Percentiles rank a stretch among this genome's conserved stretches.
Conservation (phyloP, 2,113 vertebrate species). For the Salvelinus namaycush region DNA sequence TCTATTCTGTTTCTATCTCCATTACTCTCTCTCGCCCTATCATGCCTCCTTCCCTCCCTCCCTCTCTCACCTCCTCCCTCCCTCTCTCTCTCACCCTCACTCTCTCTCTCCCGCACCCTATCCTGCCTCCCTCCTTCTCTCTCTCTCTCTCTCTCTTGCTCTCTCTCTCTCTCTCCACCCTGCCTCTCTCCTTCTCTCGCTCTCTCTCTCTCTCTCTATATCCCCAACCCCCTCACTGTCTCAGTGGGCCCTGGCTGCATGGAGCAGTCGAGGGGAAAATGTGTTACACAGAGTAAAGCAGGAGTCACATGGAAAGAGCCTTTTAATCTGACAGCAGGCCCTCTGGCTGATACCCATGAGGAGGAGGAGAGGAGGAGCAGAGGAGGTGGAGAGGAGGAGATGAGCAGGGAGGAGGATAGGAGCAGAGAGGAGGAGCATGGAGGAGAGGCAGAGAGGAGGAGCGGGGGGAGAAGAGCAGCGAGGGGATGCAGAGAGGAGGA, state of each 20-base stretch:
- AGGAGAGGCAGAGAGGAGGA: no score
- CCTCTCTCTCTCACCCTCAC: no score
- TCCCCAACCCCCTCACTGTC: background rate
- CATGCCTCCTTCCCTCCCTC: no score
- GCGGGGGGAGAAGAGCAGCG: no score
- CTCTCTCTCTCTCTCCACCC: background rate
- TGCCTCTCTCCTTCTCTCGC: background rate
- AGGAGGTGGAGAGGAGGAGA: slow-evolving; percentile 24
- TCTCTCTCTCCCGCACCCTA: no score
- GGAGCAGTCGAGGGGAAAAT: slow-evolving; percentile 16
- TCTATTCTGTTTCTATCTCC: no score
- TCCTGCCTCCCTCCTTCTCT: background rate
- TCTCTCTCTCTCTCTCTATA: slow-evolving; percentile 11
- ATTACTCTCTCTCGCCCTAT: no score
- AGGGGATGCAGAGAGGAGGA: no score
- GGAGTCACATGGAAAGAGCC: slow-evolving; percentile 23
- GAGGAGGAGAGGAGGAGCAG: background rate
- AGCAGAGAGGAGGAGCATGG: background rate
- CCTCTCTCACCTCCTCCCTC: no score
- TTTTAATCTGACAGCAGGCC: slow-evolving; percentile 50
- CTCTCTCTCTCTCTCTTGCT: no score
- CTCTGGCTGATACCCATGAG: slow-evolving; percentile 21
- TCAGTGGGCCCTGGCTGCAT: slow-evolving; percentile 20
- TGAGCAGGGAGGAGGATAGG: background rate
- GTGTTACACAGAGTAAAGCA: slow-evolving; percentile 26